Base-by-base conservation (phyloP, 2,797 vertebrate genomes). In the Sebastolobus altivelis region DNA sequence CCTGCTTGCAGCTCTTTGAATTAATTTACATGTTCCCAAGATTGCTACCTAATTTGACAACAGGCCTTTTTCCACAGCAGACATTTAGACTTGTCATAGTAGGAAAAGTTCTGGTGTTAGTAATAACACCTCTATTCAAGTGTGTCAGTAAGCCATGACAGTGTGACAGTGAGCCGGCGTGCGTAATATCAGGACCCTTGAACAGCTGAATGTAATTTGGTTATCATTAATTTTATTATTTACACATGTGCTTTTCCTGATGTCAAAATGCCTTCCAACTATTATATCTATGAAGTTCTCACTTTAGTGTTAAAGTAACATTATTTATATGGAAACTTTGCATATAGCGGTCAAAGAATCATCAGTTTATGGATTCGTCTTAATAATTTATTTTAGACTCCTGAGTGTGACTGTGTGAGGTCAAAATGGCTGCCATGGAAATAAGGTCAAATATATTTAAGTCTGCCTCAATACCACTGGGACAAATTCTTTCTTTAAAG, bases 401-500 rank as follows among this genome's bases (percentile, higher is more conserved):
- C 43, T n/a, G n/a, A 35, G 14, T 77, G 22, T 61, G 65, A 71
- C 40, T n/a, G 16, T 56, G 33, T 68, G 33, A 83, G 40, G 69
- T 90, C 80, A 77, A 85, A 92, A 90, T 86, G 77, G 78, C 83
- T 73, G 62, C 82, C 65, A 52, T 46, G 8, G 75, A 87, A 83
- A 84, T 61, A 76, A 87, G 88, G 85, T 88, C 74, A 88, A 88
- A 80, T 59, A 65, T 38, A 69, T 22, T 74, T 65, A 75, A 75
- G 67, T 33, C 79, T 68, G 38, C 38, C 33, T 59, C 37, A 40
- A 52, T 74, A 35, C 66, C 65, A 49, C 72, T 33, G 58, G 65
- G 33, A 74, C 11, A 38, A 75, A 74, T 52, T 29, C 14, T 61
- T 63, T 63, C 8, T 55, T 20, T 0, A 20, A 18, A 37, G 62